Evolutionary conservation across 2,113 vertebrate genomes (phyloP).

Genomic region (Urocolius indicus): DNA sequence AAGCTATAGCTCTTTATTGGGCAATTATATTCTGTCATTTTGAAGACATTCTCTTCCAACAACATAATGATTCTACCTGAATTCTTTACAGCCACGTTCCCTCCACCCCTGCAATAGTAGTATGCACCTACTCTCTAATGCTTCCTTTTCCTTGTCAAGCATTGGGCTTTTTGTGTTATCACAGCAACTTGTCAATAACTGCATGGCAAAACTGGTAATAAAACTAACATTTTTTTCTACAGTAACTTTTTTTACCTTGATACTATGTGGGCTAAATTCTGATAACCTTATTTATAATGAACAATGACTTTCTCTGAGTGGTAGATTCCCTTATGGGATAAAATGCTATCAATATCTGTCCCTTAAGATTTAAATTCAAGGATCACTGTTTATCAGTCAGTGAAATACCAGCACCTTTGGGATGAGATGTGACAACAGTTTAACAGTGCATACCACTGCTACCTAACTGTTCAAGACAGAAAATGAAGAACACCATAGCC

Average conservation of each 20-base stretch:
- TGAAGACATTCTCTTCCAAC: conserved; percentile 36
- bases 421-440: conserved; percentile 40
- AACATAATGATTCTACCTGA: conserved; percentile 9
- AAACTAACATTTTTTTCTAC: neutral
- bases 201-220: conserved; percentile 5
- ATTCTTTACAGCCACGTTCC: neutral
- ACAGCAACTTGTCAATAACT: conserved; percentile 34
- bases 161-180: neutral
- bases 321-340: conserved; percentile 14
- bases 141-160: neutral
- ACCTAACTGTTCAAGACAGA: neutral
- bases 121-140: neutral
- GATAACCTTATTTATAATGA: conserved; percentile 41
- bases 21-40: conserved; percentile 61
- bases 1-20: conserved; percentile 50
- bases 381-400: conserved; percentile 38
- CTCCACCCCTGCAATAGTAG: neutral
- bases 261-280: neutral
- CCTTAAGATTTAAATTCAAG: conserved; percentile 53
- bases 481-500: neutral
- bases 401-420: conserved; percentile 39
- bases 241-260: neutral
- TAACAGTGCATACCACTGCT: neutral
- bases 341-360: conserved; percentile 35
- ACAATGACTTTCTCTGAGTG: neutral